Evolutionary conservation across 2,888 invertebrate species (phyloP).

Genomic region (Anagyrus pseudococci): DNA sequence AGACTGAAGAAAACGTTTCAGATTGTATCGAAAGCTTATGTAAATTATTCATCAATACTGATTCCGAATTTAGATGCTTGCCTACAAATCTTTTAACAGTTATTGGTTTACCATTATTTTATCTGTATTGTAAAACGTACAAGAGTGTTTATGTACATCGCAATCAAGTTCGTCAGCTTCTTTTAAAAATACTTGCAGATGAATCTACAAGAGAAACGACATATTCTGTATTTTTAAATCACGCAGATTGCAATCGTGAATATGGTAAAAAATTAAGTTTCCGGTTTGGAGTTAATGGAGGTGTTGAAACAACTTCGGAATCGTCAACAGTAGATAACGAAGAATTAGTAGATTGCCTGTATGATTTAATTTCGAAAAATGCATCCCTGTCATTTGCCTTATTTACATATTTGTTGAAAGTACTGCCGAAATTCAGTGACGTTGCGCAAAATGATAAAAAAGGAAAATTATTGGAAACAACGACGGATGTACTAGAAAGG

Average conservation of each 20-base stretch:
- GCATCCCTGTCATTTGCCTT: constrained; percentile 50
- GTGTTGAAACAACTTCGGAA: constrained; percentile 47
- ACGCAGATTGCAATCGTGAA: constrained; percentile 43
- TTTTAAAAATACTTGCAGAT: constrained; percentile 46
- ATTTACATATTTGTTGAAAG: constrained; percentile 60
- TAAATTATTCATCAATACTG: constrained; percentile 54
- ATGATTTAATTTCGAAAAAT: constrained; percentile 53
- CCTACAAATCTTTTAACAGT: constrained; percentile 49
- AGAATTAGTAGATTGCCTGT: constrained; percentile 54
- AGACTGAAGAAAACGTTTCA: constrained; percentile 53
- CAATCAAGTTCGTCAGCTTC: constrained; percentile 45
- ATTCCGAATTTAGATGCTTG: constrained; percentile 54
- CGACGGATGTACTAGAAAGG: constrained; percentile 45
- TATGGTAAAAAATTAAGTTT: constrained; percentile 50
- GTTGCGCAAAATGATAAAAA: constrained; percentile 11
- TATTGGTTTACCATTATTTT: constrained; percentile 53
- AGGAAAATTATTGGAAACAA: constrained; percentile 41
- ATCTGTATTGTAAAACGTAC: constrained; percentile 46
- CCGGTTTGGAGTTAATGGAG: constrained; percentile 50
- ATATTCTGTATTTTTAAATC: constrained; percentile 49
- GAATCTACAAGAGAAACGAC: constrained; percentile 41
- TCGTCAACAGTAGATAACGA: constrained; percentile 48
- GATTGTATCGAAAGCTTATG: constrained; percentile 54
- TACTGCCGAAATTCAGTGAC: constrained; percentile 45
- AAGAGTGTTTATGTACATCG: constrained; percentile 48